phyloP scores from a whole-genome alignment of 2,888 invertebrate genomes.

The Alviniconcha strummeri region DNA sequence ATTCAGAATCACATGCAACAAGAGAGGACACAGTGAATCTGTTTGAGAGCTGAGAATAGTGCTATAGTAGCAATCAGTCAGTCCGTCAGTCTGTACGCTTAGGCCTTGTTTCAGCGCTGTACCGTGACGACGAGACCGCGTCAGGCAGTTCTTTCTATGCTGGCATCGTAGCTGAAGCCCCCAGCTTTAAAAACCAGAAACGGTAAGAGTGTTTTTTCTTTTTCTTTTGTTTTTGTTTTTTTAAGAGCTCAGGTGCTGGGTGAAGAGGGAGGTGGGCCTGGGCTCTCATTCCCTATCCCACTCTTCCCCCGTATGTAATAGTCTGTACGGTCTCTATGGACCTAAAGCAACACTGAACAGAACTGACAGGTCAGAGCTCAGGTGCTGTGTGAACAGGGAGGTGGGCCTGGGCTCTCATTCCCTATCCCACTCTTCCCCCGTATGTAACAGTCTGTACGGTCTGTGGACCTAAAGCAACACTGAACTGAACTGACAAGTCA shows the following conservation, averaged over 20 bases:
- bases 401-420: no score
- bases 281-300: no score
- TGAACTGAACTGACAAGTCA: no score
- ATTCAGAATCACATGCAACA: neutral
- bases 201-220: conserved; percentile 76
- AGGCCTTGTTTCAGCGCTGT: conserved; percentile 78
- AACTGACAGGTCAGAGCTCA: no score
- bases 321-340: no score
- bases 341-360: no score
- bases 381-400: no score
- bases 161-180: conserved; percentile 88
- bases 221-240: neutral
- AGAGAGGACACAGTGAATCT: neutral
- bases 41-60: neutral
- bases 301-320: no score
- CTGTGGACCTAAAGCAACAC: no score
- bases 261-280: no score
- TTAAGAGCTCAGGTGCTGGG: neutral
- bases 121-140: conserved; percentile 78
- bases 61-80: neutral
- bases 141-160: conserved; percentile 79
- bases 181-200: conserved; percentile 84
- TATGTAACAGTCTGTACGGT: no score
- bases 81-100: neutral
- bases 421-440: no score